phyloP scores from a whole-genome alignment of 1,140 invertebrate species.

The Pentalonia nigronervosa region DNA sequence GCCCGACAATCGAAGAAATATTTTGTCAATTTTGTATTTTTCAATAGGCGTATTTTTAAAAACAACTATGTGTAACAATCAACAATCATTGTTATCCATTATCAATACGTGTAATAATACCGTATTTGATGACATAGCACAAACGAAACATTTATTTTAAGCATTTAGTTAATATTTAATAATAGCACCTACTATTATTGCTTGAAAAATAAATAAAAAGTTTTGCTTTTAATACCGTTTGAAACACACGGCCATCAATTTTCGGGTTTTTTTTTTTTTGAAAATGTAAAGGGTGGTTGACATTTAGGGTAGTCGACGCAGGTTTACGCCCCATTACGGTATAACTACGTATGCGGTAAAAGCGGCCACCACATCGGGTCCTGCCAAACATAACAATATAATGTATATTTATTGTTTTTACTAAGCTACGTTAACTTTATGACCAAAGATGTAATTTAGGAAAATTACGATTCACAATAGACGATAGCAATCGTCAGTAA shows the following conservation, averaged over 20 bases:
- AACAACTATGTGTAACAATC: background rate
- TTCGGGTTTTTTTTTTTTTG: background rate
- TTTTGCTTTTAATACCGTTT: background rate
- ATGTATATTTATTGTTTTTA: conserved; percentile 3
- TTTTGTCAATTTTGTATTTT: background rate
- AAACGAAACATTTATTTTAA: background rate
- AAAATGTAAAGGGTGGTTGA: background rate
- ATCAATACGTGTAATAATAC: background rate
- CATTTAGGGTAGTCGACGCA: background rate
- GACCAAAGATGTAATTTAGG: background rate
- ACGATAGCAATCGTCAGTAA: background rate
- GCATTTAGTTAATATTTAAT: background rate
- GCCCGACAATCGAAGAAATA: background rate
- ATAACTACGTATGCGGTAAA: background rate
- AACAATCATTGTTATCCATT: background rate
- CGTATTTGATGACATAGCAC: background rate
- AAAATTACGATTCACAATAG: background rate
- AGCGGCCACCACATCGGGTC: background rate
- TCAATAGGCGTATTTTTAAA: background rate
- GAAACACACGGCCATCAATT: background rate
- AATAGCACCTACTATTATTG: background rate
- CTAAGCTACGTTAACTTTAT: background rate
- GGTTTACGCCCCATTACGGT: background rate
- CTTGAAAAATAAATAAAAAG: background rate
- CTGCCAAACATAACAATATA: background rate